These are phyloP conservation scores for Falco novaeseelandiae DNA, from an alignment of 2,797 vertebrate genomes.

Conservation along the genomic window DNA sequence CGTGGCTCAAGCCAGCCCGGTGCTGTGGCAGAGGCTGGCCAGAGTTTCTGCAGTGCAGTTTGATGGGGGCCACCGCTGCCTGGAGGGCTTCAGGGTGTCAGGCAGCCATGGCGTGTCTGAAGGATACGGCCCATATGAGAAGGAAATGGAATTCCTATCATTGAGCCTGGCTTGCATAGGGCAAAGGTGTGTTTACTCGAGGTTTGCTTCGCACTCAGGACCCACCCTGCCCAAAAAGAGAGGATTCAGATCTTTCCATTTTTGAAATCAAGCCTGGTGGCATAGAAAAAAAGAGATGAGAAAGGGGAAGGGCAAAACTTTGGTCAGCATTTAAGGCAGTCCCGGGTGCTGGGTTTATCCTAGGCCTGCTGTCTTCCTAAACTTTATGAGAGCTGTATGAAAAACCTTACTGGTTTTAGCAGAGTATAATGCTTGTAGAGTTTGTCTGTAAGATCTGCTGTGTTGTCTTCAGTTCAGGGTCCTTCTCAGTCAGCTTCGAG, in stretches of 20 bases:
- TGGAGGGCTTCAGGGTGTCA: fast-evolving
- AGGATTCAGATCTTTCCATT: not conserved
- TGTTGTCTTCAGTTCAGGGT: not conserved
- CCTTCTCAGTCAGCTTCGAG: not conserved
- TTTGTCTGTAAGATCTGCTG: not conserved
- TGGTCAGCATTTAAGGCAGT: not conserved
- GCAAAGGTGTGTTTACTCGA: not conserved
- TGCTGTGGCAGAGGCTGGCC: not conserved
- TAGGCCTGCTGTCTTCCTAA: no score
- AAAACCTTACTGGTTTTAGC: not conserved
- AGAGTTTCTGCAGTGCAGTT: not conserved
- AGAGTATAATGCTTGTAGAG: fast-evolving
- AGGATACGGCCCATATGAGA: not conserved
- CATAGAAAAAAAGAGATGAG: not conserved
- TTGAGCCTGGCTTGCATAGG: not conserved
- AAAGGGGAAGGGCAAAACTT: not conserved
- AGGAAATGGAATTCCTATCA: fast-evolving
- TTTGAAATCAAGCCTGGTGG: not conserved
- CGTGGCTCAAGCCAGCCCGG: not conserved
- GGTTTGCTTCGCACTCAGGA: not conserved
- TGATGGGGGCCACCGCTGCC: not conserved
- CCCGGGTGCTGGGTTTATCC: not conserved
- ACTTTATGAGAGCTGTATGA: not conserved
- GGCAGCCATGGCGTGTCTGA: fast-evolving
- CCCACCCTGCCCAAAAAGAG: not conserved